Base-by-base conservation (phyloP, 2,797 vertebrate genomes). In the Perdix hodgsoniae region DNA sequence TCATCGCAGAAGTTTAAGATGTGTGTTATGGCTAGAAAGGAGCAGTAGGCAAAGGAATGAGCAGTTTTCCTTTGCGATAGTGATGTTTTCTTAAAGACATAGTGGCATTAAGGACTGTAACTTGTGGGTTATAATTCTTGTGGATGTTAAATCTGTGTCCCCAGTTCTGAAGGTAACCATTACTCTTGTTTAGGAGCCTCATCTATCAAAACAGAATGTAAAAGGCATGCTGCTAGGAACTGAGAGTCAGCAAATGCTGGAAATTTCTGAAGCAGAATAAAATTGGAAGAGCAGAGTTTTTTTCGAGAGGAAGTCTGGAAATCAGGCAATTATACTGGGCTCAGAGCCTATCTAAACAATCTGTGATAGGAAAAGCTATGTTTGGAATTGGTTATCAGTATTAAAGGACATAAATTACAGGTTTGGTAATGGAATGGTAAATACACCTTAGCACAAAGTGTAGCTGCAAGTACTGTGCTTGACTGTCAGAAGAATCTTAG, bases 251-350 rank as follows among this genome's bases (percentile, higher is more conserved):
- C 73, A 84, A 75, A 79, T 84, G 69, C 49, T 75, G 22, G 61
- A 80, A 44, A 33, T 75, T 94, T 95, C 56, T 91, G 63, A 96
- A 86, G 69, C 67, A 76, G 60, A 71, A 35, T 80, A 84, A 87
- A 73, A 84, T 73, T 73, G 79, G 67, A 90, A 88, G 83, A 75
- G 64, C 86, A 75, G 35, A 52, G 44, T 80, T 84, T 82, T 67
- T 80, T 91, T 94, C 70, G 39, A 74, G 84, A 91, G 77, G 39
- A 73, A 86, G 50, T 79, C 91, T 70, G 74, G 21, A 74, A 93
- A 82, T 86, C 67, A 78, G 64, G 56, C 75, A 91, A 75, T 87
- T 90, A 35, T 42, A 35, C 61, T 86, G 63, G 74, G 54, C 57
- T 84, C 85, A 65, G 89, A 84, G 81, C 83, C 83, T 52, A 90